Evolutionary conservation across 2,888 invertebrate species (phyloP), one percentile per base, ranked within the genome.

Genomic region (Entomobrya multifasciata): DNA sequence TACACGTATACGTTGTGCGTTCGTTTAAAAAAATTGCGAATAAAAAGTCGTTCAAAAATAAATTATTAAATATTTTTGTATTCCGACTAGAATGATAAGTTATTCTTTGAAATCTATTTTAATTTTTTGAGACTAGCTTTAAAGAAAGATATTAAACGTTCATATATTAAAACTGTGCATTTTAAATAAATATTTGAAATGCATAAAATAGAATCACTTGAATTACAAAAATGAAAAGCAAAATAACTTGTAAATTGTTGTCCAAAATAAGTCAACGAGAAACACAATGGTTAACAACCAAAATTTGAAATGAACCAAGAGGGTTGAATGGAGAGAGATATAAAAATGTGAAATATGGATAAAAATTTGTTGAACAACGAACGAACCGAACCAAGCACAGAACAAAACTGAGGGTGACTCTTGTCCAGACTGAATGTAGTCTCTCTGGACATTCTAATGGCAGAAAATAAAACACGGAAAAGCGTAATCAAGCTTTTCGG

Each of bases 341-440:
- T 55, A 74, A 74, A 72, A 55, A 25, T 13, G 10, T 72, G 6
- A 36, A 36, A 6, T 72, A 17, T 41, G 8, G 25, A 22, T 5
- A 44, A 47, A 36, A 72, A 77, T 60, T 60, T 30, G 77, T 60
- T 57, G 55, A 47, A 47, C 25, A n/a, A 70, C 44, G 49, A 79
- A 79, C 86, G 72, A 81, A 81, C 70, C 27, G 80, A 89, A 89
- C 87, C 86, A 88, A 88, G 88, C 87, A 88, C 87, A 76, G 86
- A 90, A 90, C 90, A 88, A 90, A 90, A 90, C 90, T 90, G 89
- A 90, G 86, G 86, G 65, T 52, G 30, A 67, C 27, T 67, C 52
- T 36, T 52, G 52, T 55, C 74, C 74, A 74, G 74, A 20, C 74
- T 74, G 52, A 30, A 30, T 47, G 76, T 86, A 44, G 78, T 77